Conservation (phyloP, 2,888 invertebrate species). For the Syrphus vitripennis region DNA sequence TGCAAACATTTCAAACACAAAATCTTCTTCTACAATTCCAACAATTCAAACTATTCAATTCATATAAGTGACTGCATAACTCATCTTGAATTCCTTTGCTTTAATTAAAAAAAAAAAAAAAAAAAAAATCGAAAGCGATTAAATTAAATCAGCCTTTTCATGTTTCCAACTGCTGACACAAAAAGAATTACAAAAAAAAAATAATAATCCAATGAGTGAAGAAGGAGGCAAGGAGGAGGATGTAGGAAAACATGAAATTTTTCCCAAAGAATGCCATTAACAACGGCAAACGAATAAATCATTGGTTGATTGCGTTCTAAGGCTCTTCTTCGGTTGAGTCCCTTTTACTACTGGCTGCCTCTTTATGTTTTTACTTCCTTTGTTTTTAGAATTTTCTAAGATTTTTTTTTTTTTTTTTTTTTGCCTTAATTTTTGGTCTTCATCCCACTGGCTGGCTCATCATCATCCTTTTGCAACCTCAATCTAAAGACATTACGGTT, state of each 20-base stretch:
- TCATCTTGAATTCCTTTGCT: conserved; percentile 10
- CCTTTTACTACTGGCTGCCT: conserved; percentile 8
- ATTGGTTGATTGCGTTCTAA: conserved; percentile 61
- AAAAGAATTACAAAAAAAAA: background rate
- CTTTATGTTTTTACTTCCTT: conserved; percentile 29
- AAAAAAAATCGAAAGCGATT: conserved; percentile 59
- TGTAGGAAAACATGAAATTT: conserved; percentile 22
- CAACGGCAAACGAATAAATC: conserved; percentile 62
- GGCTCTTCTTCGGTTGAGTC: conserved; percentile 14
- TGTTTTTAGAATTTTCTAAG: conserved; percentile 36
- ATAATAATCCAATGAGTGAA: background rate
- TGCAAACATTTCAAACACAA: background rate
- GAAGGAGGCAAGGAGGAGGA: background rate
- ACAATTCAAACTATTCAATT: background rate
- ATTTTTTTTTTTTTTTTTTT: background rate
- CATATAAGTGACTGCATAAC: conserved; percentile 14
- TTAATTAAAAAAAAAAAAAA: conserved; percentile 49
- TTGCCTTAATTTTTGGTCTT: background rate
- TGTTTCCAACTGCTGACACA: background rate
- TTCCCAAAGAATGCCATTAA: conserved; percentile 45
- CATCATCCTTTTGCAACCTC: conserved; percentile 50
- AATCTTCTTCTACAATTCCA: background rate
- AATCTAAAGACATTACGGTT: conserved; percentile 54
- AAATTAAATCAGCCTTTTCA: conserved; percentile 42
- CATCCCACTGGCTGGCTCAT: conserved; percentile 31